phyloP scores from a whole-genome alignment of 2,113 vertebrate genomes.

The western clawed frog (Xenopus tropicalis) region UCB_Xtro_10.0 CM004450.2:99712501-99713000 shows the following conservation, averaged over 20 bases:
- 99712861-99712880: neutral
- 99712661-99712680: neutral
- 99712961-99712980: too few relatives aligned
- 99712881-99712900: neutral
- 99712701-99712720: neutral
- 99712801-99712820: neutral
- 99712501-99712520: too few relatives aligned
- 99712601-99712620: too few relatives aligned
- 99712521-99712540: too few relatives aligned
- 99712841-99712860: neutral
- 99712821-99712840: slow-evolving; percentile 3
- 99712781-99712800: neutral
- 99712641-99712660: neutral
- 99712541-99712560: too few relatives aligned
- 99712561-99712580: too few relatives aligned
- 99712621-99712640: neutral
- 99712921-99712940: too few relatives aligned
- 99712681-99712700: neutral
- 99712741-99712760: neutral
- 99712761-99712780: neutral
- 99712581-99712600: too few relatives aligned
- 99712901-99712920: neutral
- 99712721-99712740: neutral
- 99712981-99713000: too few relatives aligned
- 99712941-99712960: too few relatives aligned